Evolutionary conservation across 2,113 vertebrate genomes (phyloP), one percentile per base, ranked within the genome.

Genomic region (Heteronetta atricapilla): DNA sequence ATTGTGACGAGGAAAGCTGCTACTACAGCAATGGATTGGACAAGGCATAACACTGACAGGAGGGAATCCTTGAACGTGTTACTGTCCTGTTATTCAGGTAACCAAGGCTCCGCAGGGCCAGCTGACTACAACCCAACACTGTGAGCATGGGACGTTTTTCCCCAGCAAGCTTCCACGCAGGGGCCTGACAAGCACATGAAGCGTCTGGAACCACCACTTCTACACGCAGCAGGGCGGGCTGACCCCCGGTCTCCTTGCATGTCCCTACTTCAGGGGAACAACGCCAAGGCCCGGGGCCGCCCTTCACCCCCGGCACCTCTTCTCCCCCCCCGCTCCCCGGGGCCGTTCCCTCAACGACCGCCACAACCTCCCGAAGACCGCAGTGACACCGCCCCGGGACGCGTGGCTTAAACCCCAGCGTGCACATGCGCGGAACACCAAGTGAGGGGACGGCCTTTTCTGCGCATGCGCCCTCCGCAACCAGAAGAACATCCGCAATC

Each of bases 301-400:
- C 42, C 16, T 17, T 17, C 42, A 18, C 42, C 42, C 42, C 42
- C 16, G 3, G 42, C 42, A 44, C 42, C 42, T 44, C 42, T 44
- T 44, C 42, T 18, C 42, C 42, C 42, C 42, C 16, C 42, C 42
- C 42, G 6, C 42, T 44, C 42, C 42, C 42, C 42, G 16, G 16
- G 42, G 46, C 19, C 18, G 18, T 5, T 8, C 44, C 15, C 16
- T 18, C 53, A 17, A 6, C 10, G 3, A 3, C 58, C 8, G n/a
- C 34, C 34, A 26, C 89, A 87, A 9, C 31, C 29, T 16, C 9
- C 4, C 67, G 16, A 44, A 44, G 42, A 72, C 28, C 1, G 5
- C 8, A 3, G 0, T 0, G 0, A 3, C 69, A 12, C 52, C 79
- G 0, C 86, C 5, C 79, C 3, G 11, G 3, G 3, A 0, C 67